Evolutionary conservation across 1,140 invertebrate species (phyloP), one percentile per base, ranked within the genome.

Genomic region (Neuroterus valhalla): DNA sequence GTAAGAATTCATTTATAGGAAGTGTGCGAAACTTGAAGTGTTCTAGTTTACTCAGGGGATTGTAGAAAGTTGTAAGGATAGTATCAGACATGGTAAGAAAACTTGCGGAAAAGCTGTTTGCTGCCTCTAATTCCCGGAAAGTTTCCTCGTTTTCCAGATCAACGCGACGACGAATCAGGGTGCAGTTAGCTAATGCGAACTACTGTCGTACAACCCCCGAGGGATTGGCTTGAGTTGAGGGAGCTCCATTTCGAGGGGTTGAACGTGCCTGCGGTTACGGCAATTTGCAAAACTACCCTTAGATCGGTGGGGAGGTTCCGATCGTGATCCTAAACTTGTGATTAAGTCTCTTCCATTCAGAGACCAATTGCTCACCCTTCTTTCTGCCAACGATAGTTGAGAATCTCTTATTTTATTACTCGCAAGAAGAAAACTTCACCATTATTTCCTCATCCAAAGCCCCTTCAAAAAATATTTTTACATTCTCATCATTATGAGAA

Each of bases 121-220:
- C 42, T 2, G 44, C 12, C n/a, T 68, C 26, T 70, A 70, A 48
- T 45, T 44, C 19, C 31, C 70, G 38, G 42, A 46, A 71, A 75
- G 68, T 52, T 50, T 26, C 21, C 52, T 69, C 46, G 43, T 68
- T 71, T 71, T 43, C 45, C 42, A 42, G 66, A 72, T 76, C 70
- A 52, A 66, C 68, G 31, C 45, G 66, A 50, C 26, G 50, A 76
- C 75, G 75, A 76, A 76, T 76, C 75, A 72, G 75, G 42, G 70
- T 70, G 70, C 52, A 76, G 75, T 76, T 76, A 76, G 75, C 70
- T 76, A 76, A 76, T 76, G 75, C 70, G 66, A 50, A 69, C 44
- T 72, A 68, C 52, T 48, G 31, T 50, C 42, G 66, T 48, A 72
- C 75, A 76, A 66, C 75, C 70, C 75, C 44, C 75, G 48, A 68